phyloP scores from a whole-genome alignment of 2,888 invertebrate species.

The Pedicia rivosa region DNA sequence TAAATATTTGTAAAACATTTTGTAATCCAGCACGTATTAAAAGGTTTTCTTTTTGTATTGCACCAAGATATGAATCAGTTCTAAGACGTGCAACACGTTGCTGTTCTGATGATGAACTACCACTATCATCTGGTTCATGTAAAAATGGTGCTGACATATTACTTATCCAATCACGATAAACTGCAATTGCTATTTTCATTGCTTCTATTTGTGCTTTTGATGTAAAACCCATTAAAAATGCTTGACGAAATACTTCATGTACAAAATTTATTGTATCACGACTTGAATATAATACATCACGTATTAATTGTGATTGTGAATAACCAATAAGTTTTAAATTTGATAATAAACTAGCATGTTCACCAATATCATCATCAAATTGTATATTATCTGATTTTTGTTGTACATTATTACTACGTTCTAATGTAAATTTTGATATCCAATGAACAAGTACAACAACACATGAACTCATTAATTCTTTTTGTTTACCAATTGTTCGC shows the following conservation, averaged over 20 bases:
- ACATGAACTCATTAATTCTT: slow-evolving; percentile 46
- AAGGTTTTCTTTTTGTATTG: slow-evolving; percentile 62
- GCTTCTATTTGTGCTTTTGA: slow-evolving; percentile 61
- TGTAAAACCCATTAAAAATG: slow-evolving; percentile 72
- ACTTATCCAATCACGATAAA: slow-evolving; percentile 93
- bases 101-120: slow-evolving; percentile 20
- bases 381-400: slow-evolving; percentile 24
- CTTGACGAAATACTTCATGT: slow-evolving; percentile 86
- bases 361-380: slow-evolving; percentile 21
- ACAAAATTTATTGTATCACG: slow-evolving; percentile 89
- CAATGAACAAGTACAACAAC: slow-evolving; percentile 79
- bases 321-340: slow-evolving; percentile 20
- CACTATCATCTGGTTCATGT: slow-evolving; percentile 44
- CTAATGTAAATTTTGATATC: slow-evolving; percentile 72
- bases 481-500: slow-evolving; percentile 42
- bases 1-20: slow-evolving; percentile 46
- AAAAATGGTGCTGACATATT: slow-evolving; percentile 65
- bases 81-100: slow-evolving; percentile 38
- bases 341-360: slow-evolving; percentile 20
- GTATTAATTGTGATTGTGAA: slow-evolving; percentile 45
- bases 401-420: slow-evolving; percentile 35
- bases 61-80: slow-evolving; percentile 76
- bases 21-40: slow-evolving; percentile 70
- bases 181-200: slow-evolving; percentile 72
- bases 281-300: slow-evolving; percentile 72